Conservation (phyloP, 2,113 vertebrate genomes). For the Atrichornis clamosus region DNA sequence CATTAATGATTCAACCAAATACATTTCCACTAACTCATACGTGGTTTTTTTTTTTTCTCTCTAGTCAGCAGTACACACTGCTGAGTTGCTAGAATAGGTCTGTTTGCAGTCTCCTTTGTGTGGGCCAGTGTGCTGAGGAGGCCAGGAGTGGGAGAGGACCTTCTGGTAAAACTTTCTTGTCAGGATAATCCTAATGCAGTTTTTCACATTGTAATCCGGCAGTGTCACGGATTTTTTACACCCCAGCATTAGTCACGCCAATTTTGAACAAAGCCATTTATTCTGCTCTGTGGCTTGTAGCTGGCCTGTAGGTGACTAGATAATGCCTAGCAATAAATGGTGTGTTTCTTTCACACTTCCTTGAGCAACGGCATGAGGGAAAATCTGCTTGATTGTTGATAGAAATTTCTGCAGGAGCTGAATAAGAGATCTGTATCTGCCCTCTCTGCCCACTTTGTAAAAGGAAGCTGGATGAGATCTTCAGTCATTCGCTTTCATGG, state of each 20-base stretch:
- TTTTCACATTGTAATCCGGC: not conserved
- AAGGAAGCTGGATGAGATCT: not conserved
- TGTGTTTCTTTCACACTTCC: not conserved
- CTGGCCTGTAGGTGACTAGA: not conserved
- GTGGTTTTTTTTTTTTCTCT: not conserved
- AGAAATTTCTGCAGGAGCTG: not conserved
- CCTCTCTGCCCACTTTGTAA: not conserved
- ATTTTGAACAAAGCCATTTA: not conserved
- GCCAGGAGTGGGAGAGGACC: not conserved
- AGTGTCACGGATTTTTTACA: not conserved
- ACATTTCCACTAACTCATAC: not conserved
- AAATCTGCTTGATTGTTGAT: not conserved
- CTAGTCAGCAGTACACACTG: not conserved
- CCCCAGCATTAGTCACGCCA: not conserved
- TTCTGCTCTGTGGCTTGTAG: not conserved
- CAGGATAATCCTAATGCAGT: not conserved
- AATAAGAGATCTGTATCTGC: not conserved
- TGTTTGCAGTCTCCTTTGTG: not conserved
- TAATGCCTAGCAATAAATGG: not conserved
- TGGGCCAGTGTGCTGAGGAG: not conserved
- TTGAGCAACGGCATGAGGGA: not conserved
- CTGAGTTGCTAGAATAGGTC: not conserved
- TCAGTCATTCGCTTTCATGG: not conserved
- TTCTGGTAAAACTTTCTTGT: not conserved
- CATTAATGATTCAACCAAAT: slow-evolving; percentile 43